Evolutionary conservation across 2,888 invertebrate genomes (phyloP), one percentile per base, ranked within the genome.

Genomic region (Agrotis segetum): DNA sequence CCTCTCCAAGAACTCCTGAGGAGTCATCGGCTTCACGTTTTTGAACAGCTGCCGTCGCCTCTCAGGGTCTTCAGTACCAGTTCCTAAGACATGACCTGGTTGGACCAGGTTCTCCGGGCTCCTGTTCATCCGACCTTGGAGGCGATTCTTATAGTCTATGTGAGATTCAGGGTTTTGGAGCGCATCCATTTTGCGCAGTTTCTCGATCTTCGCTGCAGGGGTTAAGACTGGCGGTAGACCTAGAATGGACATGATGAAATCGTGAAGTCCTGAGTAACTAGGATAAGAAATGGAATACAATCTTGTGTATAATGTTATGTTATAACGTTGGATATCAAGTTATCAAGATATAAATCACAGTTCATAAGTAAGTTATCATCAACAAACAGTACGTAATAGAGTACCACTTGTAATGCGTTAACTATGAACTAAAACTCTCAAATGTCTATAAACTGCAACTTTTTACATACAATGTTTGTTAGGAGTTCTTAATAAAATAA

Each of bases 141-240:
- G 78, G 3, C 80, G 71, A 69, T 79, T 81, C 56, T 82, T 87
- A 82, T 88, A 88, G 69, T 91, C 88, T 17, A 77, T 74, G 3
- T 87, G 79, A 0, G 87, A 83, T 0, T 78, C 63, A 50, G 91
- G 91, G 4, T 92, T 94, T 59, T 93, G 92, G 0, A 95, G 86
- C 0, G 92, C 92, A 83, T 94, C 94, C 92, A 95, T 88, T 60
- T 93, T 94, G 11, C 96, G 96, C 0, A 97, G 94, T 61, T 96
- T 97, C 74, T 97, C 97, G 1, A 96, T 72, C 71, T 95, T 92
- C 67, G 90, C 90, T 46, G 93, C 89, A 40, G 95, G 75, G 75
- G 84, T 90, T 9, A 94, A 82, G 0, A 94, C 93, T 4, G 96
- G 96, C 0, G 96, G 96, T 17, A 96, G 91, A 21, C 89, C 96